These are phyloP conservation scores for Anthopleura xanthogrammica DNA, from an alignment of 92 coral and sea anemone species.

Conservation along the genomic window DNA sequence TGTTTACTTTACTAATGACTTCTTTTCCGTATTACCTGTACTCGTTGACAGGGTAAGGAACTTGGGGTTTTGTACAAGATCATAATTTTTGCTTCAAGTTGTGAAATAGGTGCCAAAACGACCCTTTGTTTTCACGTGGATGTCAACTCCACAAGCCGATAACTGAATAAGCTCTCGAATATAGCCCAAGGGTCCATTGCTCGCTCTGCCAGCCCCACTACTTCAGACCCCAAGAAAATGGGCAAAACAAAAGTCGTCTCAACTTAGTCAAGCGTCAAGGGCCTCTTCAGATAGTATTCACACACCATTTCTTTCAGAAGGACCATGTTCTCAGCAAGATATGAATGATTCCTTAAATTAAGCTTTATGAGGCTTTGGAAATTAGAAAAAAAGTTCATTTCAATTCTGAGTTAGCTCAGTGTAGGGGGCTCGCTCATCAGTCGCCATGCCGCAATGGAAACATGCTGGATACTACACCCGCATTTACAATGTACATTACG, in stretches of 20 bases:
- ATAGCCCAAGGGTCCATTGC: slow-evolving; percentile 46
- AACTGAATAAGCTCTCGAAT: slow-evolving; percentile 35
- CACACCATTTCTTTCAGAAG: slow-evolving; percentile 45
- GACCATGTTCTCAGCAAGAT: slow-evolving; percentile 39
- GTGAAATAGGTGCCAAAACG: slow-evolving; percentile 42
- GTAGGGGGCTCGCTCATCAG: slow-evolving; percentile 7
- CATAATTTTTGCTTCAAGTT: slow-evolving; percentile 11
- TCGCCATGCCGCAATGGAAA: slow-evolving; percentile 16
- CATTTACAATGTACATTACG: neutral
- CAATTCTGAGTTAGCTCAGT: neutral
- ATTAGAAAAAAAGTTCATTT: slow-evolving; percentile 24
- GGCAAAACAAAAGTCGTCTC: slow-evolving; percentile 48
- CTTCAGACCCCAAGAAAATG: slow-evolving; percentile 37
- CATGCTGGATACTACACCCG: slow-evolving; percentile 10
- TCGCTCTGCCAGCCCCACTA: slow-evolving; percentile 19
- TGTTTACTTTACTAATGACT: slow-evolving; percentile 38
- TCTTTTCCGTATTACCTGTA: slow-evolving; percentile 36
- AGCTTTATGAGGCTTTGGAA: slow-evolving; percentile 44
- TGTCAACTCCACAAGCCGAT: slow-evolving; percentile 27
- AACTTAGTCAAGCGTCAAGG: slow-evolving; percentile 42
- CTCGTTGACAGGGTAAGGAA: slow-evolving; percentile 37
- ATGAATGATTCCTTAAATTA: slow-evolving; percentile 39
- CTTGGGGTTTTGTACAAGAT: neutral
- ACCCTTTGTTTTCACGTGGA: slow-evolving; percentile 22
- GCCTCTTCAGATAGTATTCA: slow-evolving; percentile 49